Evolutionary conservation across 1,140 invertebrate genomes (phyloP), one percentile per base, ranked within the genome.

Genomic region (Hyles euphorbiae): DNA sequence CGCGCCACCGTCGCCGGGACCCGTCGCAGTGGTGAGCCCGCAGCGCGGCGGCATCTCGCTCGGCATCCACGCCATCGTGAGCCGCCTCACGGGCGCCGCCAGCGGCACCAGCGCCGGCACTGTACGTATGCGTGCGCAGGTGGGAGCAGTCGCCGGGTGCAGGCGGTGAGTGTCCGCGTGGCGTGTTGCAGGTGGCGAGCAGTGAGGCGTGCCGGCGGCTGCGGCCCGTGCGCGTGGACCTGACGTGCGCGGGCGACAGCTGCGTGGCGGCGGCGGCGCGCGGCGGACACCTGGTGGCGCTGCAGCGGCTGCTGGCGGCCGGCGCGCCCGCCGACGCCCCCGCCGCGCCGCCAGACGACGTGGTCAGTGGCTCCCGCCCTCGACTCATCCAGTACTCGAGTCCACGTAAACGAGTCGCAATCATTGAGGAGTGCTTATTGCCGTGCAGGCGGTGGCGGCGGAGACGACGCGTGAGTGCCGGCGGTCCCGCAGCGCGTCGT

Each of bases 61-160:
- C 70, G 95, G 96, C 2, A 97, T 98, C 65, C 95, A 96, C 68
- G 94, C 94, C 47, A 93, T 97, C 36, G 95, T 97, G 91, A 95
- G 94, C 5, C 94, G 94, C 70, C 84, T 98, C 45, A 96, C 92
- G 92, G 75, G 88, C 68, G 53, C 51, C 6, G 12, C 36, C 1
- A 9, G 9, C 5, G 53, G 53, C 12, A 34, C 3, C 53, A 34
- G 7, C 22, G 46, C 3, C 40, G 45, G 10, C 46, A 40, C 8
- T 40, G 33, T 34, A 22, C 11, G 48, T 48, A 48, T 45, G n/a
- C 7, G 44, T 8, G n/a, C 2, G 7, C 44, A 7, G 44, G 44
- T 8, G 44, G 1, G 7, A 45, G n/a, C n/a, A 7, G 7, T 45
- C n/a, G 44, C 44, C 44, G 44, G 7, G 44, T 8, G 44, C 7